Conservation (phyloP, 2,888 invertebrate genomes). For the Deroplatys truncata region DNA sequence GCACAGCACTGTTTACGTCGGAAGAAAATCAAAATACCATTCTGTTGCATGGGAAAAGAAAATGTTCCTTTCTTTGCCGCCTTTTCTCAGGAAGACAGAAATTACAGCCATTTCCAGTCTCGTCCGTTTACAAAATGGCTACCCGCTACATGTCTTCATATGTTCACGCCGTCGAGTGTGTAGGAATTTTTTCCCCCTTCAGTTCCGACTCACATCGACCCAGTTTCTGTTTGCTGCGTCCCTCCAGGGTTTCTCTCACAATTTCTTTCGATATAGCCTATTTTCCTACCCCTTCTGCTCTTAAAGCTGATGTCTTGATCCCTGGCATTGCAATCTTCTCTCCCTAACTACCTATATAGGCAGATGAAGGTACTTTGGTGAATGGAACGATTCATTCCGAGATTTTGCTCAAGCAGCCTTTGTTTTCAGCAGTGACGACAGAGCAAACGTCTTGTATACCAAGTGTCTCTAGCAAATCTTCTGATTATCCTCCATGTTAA, state of each 20-base stretch:
- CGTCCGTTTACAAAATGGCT: background rate
- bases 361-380: too few relatives aligned
- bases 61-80: background rate
- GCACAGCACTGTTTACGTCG: too few relatives aligned
- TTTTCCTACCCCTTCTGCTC: background rate
- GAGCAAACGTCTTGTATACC: too few relatives aligned
- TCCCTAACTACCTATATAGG: too few relatives aligned
- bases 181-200: background rate
- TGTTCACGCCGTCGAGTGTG: background rate
- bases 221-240: background rate
- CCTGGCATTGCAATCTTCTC: background rate
- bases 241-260: background rate
- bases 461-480: too few relatives aligned
- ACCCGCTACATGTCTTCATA: background rate
- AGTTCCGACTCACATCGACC: background rate
- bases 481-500: too few relatives aligned
- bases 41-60: background rate
- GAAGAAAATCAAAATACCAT: background rate
- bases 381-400: too few relatives aligned
- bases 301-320: background rate
- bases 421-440: too few relatives aligned
- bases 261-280: background rate
- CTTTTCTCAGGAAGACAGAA: background rate
- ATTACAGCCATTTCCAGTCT: background rate
- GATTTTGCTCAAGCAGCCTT: too few relatives aligned